Evolutionary conservation across 2,113 vertebrate genomes (phyloP), one percentile per base, ranked within the genome.

Genomic region (Pelobates fuscus): DNA sequence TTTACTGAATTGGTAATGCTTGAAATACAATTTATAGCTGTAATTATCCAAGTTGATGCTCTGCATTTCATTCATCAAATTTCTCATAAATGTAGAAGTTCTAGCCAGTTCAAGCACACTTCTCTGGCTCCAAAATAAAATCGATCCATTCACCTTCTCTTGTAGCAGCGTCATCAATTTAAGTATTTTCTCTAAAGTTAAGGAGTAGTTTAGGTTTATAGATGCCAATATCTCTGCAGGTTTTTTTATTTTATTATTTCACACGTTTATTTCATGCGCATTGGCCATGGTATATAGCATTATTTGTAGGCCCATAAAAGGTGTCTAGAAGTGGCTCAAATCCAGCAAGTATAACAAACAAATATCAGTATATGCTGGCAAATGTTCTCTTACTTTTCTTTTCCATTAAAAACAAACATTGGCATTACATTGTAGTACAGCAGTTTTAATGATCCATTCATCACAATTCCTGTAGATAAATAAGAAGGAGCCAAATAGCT

Each of bases 111-210:
- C n/a, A n/a, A n/a, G n/a, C n/a, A n/a, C n/a, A n/a, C 62, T 44
- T 64, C n/a, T 65, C 32, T 58, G 29, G 54, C n/a, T n/a, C n/a
- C n/a, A n/a, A 55, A 21, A 21, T 21, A 32, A 67, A 76, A 76
- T 76, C 63, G 46, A 76, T 76, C 21, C 37, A 67, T 57, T 60
- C 72, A 76, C 63, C 72, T 76, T 76, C 37, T 32, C 26, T 43
- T 17, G 25, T 54, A 59, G 54, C 55, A 20, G 64, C 41, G 30
- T 67, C 58, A 76, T 76, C 63, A 52, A 55, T 24, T 44, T 29
- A 66, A 66, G 24, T 32, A 43, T 2, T 27, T 65, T 66, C 15
- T 59, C n/a, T 20, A 76, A 76, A 17, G 54, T 43, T 55, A 11
- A 2, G 6, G 44, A 37, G 15, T 32, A 23, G 57, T 71, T 4